Percentiles rank a stretch among this genome's conserved stretches.
phyloP scores from a whole-genome alignment of 2,888 invertebrate genomes.

The Xestia sexstrigata region DNA sequence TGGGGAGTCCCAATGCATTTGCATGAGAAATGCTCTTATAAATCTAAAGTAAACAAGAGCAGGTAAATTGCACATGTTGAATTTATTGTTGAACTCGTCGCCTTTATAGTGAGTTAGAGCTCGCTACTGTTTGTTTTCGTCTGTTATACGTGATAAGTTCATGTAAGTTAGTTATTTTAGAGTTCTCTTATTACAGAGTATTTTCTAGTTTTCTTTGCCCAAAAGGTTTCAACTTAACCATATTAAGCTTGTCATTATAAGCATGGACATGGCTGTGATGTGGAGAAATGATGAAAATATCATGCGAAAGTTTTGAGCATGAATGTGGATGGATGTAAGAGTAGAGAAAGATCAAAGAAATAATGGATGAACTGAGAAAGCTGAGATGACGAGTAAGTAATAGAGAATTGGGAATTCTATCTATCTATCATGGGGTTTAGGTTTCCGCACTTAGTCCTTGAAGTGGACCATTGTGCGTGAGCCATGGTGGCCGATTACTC shows the following conservation, averaged over 20 bases:
- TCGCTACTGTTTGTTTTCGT: conserved; percentile 38
- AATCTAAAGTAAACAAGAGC: conserved; percentile 69
- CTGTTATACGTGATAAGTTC: conserved; percentile 25
- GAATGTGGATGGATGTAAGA: not conserved
- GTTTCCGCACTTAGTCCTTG: no score
- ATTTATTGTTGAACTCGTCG: conserved; percentile 69
- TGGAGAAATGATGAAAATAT: not conserved
- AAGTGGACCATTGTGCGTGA: no score
- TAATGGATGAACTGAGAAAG: no score
- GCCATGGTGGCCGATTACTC: no score
- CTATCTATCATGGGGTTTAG: no score
- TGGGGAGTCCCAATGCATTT: conserved; percentile 67
- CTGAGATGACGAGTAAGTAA: no score
- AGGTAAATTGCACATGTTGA: conserved; percentile 72
- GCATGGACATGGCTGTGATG: not conserved
- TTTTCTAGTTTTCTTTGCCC: not conserved
- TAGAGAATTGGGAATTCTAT: no score
- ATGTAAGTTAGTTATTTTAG: conserved; percentile 24
- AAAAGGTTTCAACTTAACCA: not conserved
- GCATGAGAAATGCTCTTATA: conserved; percentile 72
- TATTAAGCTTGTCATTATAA: not conserved
- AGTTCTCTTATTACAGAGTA: not conserved
- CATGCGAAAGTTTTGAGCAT: not conserved
- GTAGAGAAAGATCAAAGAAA: not conserved
- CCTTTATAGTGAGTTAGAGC: conserved; percentile 55